These are phyloP conservation scores for Pogona vitticeps DNA, from an alignment of 2,113 vertebrate species.

Conservation along the genomic window DNA sequence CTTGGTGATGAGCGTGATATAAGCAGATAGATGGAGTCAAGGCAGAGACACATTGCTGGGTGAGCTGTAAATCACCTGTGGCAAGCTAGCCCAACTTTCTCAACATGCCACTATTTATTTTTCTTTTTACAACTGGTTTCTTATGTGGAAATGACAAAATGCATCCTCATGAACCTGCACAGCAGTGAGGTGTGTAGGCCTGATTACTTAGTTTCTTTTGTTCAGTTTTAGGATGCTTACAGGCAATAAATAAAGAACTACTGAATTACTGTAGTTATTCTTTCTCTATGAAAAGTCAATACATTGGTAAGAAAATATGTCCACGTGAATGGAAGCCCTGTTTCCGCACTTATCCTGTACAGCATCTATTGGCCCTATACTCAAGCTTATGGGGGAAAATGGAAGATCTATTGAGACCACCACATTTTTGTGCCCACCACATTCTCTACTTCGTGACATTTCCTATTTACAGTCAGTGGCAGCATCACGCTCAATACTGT, in stretches of 20 bases:
- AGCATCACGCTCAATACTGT: too few relatives aligned
- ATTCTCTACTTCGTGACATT: too few relatives aligned
- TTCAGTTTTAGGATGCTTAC: background rate
- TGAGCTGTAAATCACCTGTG: conserved; percentile 9
- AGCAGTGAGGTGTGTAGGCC: background rate
- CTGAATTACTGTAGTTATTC: too few relatives aligned
- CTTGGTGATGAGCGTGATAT: conserved; percentile 18
- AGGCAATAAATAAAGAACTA: background rate
- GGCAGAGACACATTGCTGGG: background rate
- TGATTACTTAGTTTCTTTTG: background rate
- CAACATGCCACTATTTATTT: background rate
- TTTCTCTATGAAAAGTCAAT: background rate
- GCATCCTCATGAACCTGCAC: background rate
- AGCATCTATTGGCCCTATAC: too few relatives aligned
- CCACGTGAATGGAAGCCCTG: background rate
- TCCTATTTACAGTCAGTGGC: too few relatives aligned
- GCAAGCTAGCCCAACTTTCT: background rate
- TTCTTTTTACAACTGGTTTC: conserved; percentile 9
- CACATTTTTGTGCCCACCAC: too few relatives aligned
- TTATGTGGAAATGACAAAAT: conserved; percentile 7
- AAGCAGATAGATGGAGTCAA: background rate
- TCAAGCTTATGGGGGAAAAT: too few relatives aligned
- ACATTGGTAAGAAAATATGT: background rate
- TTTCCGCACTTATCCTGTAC: too few relatives aligned
- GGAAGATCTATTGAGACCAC: too few relatives aligned